Evolutionary conservation across 2,797 vertebrate species (phyloP), one percentile per base, ranked within the genome.

Genomic region (Alosa sapidissima): DNA sequence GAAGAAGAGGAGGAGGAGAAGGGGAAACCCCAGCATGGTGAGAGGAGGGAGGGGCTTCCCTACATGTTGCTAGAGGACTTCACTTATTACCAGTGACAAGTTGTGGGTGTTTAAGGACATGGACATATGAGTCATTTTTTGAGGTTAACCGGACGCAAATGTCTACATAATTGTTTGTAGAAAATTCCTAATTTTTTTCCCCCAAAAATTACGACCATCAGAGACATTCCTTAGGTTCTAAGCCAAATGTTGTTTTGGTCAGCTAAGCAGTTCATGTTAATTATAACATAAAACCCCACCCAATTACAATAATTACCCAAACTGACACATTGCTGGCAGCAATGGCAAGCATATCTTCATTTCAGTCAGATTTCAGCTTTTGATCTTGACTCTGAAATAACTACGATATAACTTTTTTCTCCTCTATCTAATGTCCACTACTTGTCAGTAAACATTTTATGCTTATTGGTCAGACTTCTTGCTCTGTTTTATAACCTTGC

Each of bases 101-200:
- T 16, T 33, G 72, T 45, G 14, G 36, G 16, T 78, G 72, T 78
- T 45, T 78, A 45, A 19, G 72, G 72, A 45, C 36, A 8, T 10
- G 72, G 72, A 45, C 36, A 19, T 10, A 47, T 21, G 19, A 78
- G 72, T 45, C 16, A 45, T 7, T 78, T 6, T 21, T 13, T 47
- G 72, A 78, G 72, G 72, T 47, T 78, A 78, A 78, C 36, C 14
- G 19, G 41, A 78, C 72, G 21, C 72, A 78, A 78, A 36, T 36
- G 16, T 45, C 72, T 47, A 41, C 33, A 75, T 47, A 78, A 78
- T 78, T 19, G 72, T 47, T 41, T 55, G 54, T 21, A 19, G 54
- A 19, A 55, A 55, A 55, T 19, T 45, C 7, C 16, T 72, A 47
- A 21, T 19, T 78, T 78, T 45, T 41, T 45, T 47, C 72, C 72